These are phyloP conservation scores for Babyrousa celebensis DNA, from an alignment of 2,797 vertebrate species.

Conservation along the genomic window DNA sequence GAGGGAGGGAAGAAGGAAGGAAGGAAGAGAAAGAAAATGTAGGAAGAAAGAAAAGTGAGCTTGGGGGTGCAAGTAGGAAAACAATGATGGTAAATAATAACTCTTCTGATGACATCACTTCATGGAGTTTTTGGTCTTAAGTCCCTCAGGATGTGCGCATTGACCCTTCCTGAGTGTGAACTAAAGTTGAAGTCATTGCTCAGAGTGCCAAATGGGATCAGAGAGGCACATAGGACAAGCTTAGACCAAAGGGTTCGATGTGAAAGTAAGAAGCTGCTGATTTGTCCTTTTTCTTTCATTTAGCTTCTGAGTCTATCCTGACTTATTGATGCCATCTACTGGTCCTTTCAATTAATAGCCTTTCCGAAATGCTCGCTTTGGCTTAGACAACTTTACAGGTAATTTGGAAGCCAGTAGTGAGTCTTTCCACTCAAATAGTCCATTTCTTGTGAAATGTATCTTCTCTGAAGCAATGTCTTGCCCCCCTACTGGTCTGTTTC, in stretches of 20 bases:
- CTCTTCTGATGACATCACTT: not conserved
- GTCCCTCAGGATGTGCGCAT: not conserved
- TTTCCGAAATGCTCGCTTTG: constrained; percentile 44
- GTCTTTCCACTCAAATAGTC: constrained; percentile 35
- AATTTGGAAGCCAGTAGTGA: constrained; percentile 63
- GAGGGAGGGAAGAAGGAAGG: not conserved
- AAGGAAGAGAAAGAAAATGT: no score
- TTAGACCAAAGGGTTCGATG: not conserved
- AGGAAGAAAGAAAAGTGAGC: not conserved
- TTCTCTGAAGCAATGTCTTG: constrained; percentile 10
- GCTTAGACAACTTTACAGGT: constrained; percentile 63
- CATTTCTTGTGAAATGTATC: constrained; percentile 9
- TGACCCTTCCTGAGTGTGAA: not conserved
- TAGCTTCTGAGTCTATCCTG: constrained; percentile 84
- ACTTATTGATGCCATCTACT: constrained; percentile 90
- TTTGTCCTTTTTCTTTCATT: not conserved
- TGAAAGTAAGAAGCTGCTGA: constrained; percentile 69
- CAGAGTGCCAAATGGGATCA: not conserved
- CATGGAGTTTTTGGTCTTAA: not conserved
- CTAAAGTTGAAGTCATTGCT: not conserved
- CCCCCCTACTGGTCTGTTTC: not conserved
- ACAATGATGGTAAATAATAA: not conserved
- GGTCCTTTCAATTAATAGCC: constrained; percentile 81
- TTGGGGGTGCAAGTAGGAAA: not conserved
- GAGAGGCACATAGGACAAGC: not conserved